Conservation (phyloP, 2,113 vertebrate species). For the Mustelus asterias region DNA sequence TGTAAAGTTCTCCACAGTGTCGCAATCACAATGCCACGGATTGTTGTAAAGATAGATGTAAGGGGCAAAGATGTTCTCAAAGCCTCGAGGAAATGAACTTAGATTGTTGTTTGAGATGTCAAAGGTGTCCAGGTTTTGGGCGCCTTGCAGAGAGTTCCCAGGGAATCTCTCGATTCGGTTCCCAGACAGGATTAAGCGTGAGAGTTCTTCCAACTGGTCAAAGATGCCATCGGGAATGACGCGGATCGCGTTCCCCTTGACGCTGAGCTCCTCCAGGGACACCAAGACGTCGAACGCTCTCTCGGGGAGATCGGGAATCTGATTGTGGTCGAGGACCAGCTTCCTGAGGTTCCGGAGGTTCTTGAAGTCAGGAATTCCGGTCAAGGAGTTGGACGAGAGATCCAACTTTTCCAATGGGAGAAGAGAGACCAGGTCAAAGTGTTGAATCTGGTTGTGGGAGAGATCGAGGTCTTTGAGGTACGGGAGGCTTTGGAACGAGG, state of each 20-base stretch:
- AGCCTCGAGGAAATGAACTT: slow-evolving; percentile 40
- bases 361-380: slow-evolving; percentile 41
- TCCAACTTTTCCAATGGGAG: slow-evolving; percentile 43
- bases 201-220: not conserved
- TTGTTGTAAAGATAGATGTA: slow-evolving; percentile 48
- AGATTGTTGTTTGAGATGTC: slow-evolving; percentile 40
- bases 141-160: not conserved
- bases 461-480: slow-evolving; percentile 41
- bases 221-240: not conserved
- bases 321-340: slow-evolving; percentile 38
- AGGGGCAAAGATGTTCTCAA: slow-evolving; percentile 39
- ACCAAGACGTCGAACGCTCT: not conserved
- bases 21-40: slow-evolving; percentile 47
- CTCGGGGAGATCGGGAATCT: not conserved
- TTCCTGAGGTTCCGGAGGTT: slow-evolving; percentile 22
- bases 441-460: slow-evolving; percentile 38
- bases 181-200: not conserved
- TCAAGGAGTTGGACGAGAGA: slow-evolving; percentile 45
- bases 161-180: not conserved
- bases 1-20: slow-evolving; percentile 42
- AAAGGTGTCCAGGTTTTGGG: not conserved
- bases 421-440: not conserved
- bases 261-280: not conserved
- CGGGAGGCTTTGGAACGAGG: slow-evolving; percentile 26
- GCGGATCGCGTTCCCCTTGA: not conserved